phyloP scores from a whole-genome alignment of 2,113 vertebrate genomes.

The Cyprinodon variegatus region DNA sequence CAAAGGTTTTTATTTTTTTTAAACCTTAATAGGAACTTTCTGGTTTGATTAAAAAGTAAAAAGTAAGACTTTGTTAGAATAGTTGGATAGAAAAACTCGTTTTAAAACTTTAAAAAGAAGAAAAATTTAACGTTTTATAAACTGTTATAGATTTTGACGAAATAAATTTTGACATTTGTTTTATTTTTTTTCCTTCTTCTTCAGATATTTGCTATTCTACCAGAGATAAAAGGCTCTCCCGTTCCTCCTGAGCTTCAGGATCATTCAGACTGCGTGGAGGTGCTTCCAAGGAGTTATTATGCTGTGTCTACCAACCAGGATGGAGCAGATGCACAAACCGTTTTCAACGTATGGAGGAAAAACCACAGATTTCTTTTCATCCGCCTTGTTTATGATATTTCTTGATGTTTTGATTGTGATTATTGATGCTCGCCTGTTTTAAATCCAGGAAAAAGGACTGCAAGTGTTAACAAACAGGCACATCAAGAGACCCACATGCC shows the following conservation, averaged over 20 bases:
- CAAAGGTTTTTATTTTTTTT: too few species aligned
- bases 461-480: conserved; percentile 76
- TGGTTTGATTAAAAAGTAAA: too few species aligned
- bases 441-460: conserved; percentile 81
- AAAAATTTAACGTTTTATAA: too few species aligned
- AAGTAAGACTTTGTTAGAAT: too few species aligned
- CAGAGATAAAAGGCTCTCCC: background rate
- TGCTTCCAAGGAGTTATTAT: conserved; percentile 49
- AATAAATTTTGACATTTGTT: too few species aligned
- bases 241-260: conserved; percentile 46
- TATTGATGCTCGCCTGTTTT: background rate
- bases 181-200: background rate
- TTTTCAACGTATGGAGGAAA: conserved; percentile 62
- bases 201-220: conserved; percentile 70
- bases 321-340: background rate
- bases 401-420: background rate
- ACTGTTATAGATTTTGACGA: too few species aligned
- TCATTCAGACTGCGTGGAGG: conserved; percentile 29
- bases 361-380: background rate
- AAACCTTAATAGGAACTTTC: too few species aligned
- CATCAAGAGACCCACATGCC: conserved; percentile 37
- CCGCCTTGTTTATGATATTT: background rate
- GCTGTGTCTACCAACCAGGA: background rate
- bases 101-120: too few species aligned
- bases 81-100: too few species aligned